These are phyloP conservation scores for Seira ritae DNA, from an alignment of 2,888 invertebrate genomes.

Conservation along the genomic window DNA sequence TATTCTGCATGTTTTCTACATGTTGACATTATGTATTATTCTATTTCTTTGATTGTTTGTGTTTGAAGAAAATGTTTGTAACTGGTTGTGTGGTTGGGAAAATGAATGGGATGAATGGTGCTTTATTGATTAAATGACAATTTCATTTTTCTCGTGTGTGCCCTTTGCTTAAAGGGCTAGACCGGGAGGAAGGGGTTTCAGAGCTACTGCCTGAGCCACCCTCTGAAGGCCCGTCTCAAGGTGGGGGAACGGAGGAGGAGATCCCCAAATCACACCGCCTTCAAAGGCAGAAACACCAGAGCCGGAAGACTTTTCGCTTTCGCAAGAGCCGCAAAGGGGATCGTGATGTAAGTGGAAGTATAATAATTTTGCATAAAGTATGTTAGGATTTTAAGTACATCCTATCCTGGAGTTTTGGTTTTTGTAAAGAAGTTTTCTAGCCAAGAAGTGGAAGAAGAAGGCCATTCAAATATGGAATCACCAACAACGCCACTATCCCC, in stretches of 20 bases:
- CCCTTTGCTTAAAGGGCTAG: conserved; percentile 30
- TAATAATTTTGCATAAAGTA: too few species aligned
- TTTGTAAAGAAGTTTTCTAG: conserved; percentile 77
- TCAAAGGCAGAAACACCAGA: conserved; percentile 94
- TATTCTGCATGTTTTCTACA: conserved; percentile 13
- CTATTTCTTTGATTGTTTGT: conserved; percentile 24
- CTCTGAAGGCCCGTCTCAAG: conserved; percentile 61
- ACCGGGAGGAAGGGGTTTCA: conserved; percentile 51
- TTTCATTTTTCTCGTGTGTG: neutral
- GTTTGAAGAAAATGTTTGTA: conserved; percentile 9
- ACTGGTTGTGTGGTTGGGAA: neutral
- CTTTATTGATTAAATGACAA: conserved; percentile 26
- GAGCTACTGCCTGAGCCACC: conserved; percentile 58
- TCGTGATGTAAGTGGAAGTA: conserved; percentile 80
- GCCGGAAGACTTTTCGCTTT: conserved; percentile 93
- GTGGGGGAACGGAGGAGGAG: conserved; percentile 65
- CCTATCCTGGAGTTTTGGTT: neutral
- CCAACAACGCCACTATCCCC: conserved; percentile 69
- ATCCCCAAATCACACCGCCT: conserved; percentile 79
- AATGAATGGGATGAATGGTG: neutral
- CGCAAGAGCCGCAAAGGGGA: conserved; percentile 85
- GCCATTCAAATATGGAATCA: conserved; percentile 45
- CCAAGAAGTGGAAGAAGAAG: conserved; percentile 76
- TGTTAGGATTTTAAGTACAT: neutral
- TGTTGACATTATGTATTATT: neutral